Conservation (phyloP, 2,888 invertebrate species). For the Strigamia maritima region DNA sequence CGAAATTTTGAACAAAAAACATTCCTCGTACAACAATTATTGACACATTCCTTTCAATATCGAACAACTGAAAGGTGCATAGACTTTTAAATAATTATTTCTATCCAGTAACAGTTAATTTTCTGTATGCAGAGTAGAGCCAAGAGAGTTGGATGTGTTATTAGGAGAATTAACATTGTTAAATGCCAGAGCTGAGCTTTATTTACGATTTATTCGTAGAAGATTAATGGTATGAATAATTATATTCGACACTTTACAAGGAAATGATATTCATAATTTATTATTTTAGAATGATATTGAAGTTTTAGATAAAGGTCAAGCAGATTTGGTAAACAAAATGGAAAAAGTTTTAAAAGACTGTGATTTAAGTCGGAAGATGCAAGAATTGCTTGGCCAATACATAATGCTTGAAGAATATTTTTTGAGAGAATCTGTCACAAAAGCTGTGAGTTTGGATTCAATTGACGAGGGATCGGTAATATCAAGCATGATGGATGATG, state of each 20-base stretch:
- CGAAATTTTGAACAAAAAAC: slow-evolving; percentile 64
- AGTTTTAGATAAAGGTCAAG: slow-evolving; percentile 42
- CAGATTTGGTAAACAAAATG: slow-evolving; percentile 49
- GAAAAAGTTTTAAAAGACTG: slow-evolving; percentile 69
- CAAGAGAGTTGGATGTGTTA: slow-evolving; percentile 79
- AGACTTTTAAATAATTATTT: background rate
- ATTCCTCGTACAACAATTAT: slow-evolving; percentile 57
- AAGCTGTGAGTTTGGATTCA: slow-evolving; percentile 57
- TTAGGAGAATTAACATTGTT: slow-evolving; percentile 87
- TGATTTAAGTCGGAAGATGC: slow-evolving; percentile 53
- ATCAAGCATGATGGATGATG: slow-evolving; percentile 94
- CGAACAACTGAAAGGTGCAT: slow-evolving; percentile 18
- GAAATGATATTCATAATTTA: no score
- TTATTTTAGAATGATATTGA: slow-evolving; percentile 44
- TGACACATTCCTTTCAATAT: background rate
- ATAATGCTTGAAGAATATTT: slow-evolving; percentile 90
- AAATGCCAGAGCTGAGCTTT: slow-evolving; percentile 85
- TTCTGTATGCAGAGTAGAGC: slow-evolving; percentile 57
- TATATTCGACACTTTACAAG: background rate
- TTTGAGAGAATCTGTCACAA: slow-evolving; percentile 88
- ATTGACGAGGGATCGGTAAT: slow-evolving; percentile 56
- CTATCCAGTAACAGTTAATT: background rate
- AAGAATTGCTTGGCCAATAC: slow-evolving; percentile 73
- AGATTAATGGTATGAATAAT: slow-evolving; percentile 64
- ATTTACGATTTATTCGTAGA: slow-evolving; percentile 78